Percentiles rank a stretch among this genome's conserved stretches.
These are phyloP conservation scores for Clinocottus analis DNA, from an alignment of 2,113 vertebrate genomes.

Conservation along the genomic window DNA sequence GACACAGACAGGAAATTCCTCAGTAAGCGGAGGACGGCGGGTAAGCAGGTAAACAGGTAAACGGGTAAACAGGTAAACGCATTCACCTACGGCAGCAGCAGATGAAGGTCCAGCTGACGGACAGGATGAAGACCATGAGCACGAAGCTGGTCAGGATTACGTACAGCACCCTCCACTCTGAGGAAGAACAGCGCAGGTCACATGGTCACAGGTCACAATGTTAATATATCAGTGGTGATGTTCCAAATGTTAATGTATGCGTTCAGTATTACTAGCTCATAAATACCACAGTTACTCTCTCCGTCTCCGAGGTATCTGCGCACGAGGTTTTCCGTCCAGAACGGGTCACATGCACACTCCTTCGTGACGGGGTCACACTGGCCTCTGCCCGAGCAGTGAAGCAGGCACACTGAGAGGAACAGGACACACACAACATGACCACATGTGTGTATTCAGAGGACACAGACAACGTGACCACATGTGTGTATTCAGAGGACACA, in stretches of 20 bases:
- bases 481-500: too few species aligned
- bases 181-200: conserved; percentile 14
- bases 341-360: conserved; percentile 88
- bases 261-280: background rate
- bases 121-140: conserved; percentile 80
- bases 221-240: background rate
- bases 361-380: conserved; percentile 92
- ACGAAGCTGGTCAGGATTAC: conserved; percentile 83
- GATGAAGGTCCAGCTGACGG: conserved; percentile 85
- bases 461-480: too few species aligned
- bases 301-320: conserved; percentile 85
- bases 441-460: too few species aligned
- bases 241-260: background rate
- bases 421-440: background rate
- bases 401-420: conserved; percentile 85
- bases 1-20: background rate
- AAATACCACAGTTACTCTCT: conserved; percentile 91
- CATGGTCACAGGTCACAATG: background rate
- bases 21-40: background rate
- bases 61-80: too few species aligned
- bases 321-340: conserved; percentile 92
- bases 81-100: conserved; percentile 91
- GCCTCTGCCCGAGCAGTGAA: conserved; percentile 89
- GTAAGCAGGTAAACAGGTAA: background rate
- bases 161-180: conserved; percentile 94